Percentiles rank a stretch among this genome's conserved stretches.
Conservation (phyloP, 2,113 vertebrate genomes). For the Oenanthe oenanthe region DNA sequence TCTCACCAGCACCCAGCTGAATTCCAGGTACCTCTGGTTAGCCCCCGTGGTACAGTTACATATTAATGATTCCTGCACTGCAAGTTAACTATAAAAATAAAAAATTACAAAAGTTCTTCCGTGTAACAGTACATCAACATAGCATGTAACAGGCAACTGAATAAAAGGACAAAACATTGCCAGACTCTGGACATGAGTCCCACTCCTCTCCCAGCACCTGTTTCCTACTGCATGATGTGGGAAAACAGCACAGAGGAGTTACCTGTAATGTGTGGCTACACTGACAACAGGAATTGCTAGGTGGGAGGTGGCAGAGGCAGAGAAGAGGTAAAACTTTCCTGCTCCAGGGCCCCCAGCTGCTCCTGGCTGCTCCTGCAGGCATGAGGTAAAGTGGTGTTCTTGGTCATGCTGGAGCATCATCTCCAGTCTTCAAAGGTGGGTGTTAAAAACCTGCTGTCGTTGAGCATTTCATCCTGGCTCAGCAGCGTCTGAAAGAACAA, state of each 20-base stretch:
- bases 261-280: neutral
- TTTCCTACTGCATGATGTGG: neutral
- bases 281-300: neutral
- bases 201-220: neutral
- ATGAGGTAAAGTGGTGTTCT: conserved; percentile 13
- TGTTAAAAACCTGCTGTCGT: conserved; percentile 77
- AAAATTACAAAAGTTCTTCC: conserved; percentile 13
- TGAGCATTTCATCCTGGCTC: conserved; percentile 83
- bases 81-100: conserved; percentile 30
- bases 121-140: neutral
- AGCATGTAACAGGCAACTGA: neutral
- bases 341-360: neutral
- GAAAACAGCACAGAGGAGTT: neutral
- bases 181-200: neutral
- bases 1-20: neutral
- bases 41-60: accelerated
- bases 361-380: neutral
- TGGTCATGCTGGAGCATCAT: conserved; percentile 50
- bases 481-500: conserved; percentile 85
- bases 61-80: neutral
- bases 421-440: conserved; percentile 72
- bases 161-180: neutral
- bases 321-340: neutral
- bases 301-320: neutral
- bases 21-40: neutral